phyloP scores from a whole-genome alignment of 2,113 vertebrate genomes.

The Siniperca chuatsi region DNA sequence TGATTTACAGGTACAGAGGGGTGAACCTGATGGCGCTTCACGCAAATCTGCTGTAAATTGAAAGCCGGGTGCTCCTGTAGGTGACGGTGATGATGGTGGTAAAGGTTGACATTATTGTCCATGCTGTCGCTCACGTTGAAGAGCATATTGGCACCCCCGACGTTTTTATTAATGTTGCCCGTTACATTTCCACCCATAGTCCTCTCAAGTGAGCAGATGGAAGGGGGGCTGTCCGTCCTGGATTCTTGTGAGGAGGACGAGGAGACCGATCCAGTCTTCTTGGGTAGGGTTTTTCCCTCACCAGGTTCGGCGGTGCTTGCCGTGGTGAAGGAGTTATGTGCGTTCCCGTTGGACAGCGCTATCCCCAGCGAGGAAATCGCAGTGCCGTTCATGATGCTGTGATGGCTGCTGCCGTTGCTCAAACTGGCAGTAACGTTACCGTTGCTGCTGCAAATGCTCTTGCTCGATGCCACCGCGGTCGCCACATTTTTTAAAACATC shows the following conservation, averaged over 20 bases:
- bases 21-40: slow-evolving; percentile 76
- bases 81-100: slow-evolving; percentile 64
- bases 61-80: slow-evolving; percentile 75
- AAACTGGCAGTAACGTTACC: slow-evolving; percentile 53
- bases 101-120: slow-evolving; percentile 83
- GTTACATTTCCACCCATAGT: slow-evolving; percentile 73
- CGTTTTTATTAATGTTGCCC: slow-evolving; percentile 79
- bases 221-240: slow-evolving; percentile 85
- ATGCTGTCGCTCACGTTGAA: slow-evolving; percentile 81
- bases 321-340: slow-evolving; percentile 48
- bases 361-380: slow-evolving; percentile 60
- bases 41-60: slow-evolving; percentile 77
- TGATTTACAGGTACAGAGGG: slow-evolving; percentile 75
- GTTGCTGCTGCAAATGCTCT: slow-evolving; percentile 68
- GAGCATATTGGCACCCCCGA: slow-evolving; percentile 67
- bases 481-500: slow-evolving; percentile 83
- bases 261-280: slow-evolving; percentile 86
- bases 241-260: slow-evolving; percentile 88
- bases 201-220: slow-evolving; percentile 85
- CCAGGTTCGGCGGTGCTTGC: slow-evolving; percentile 43
- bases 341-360: slow-evolving; percentile 68
- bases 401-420: slow-evolving; percentile 75
- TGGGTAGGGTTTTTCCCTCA: slow-evolving; percentile 80
- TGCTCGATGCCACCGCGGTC: slow-evolving; percentile 74
- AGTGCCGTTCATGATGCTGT: slow-evolving; percentile 72